Evolutionary conservation across 2,888 invertebrate genomes (phyloP).

Genomic region (Omphaloscelis lunosa): DNA sequence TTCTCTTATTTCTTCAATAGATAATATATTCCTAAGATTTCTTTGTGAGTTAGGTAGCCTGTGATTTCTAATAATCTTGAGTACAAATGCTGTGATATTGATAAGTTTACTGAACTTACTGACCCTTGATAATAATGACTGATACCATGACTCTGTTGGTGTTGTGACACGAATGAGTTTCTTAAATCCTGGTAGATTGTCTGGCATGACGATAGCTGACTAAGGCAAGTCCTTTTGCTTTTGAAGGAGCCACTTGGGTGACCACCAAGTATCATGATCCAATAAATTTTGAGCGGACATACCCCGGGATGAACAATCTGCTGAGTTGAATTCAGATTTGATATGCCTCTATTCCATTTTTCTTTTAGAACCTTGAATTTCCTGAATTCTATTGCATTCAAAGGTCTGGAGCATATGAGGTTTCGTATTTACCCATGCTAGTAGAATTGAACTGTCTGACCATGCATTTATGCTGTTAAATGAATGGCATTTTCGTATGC

Average conservation of each 20-base stretch:
- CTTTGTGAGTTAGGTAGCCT: not conserved
- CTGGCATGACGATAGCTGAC: not conserved
- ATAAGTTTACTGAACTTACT: not conserved
- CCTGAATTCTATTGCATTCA: too few species aligned
- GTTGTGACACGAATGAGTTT: not conserved
- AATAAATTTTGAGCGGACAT: not conserved
- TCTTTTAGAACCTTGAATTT: too few species aligned
- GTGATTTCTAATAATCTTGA: not conserved
- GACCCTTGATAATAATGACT: not conserved
- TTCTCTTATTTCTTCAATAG: not conserved
- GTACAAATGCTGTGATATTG: not conserved
- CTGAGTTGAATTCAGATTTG: not conserved
- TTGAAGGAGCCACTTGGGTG: not conserved
- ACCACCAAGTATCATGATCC: not conserved
- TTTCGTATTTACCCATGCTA: too few species aligned
- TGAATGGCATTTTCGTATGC: too few species aligned
- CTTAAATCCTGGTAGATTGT: not conserved
- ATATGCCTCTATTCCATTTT: too few species aligned
- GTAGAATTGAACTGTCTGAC: too few species aligned
- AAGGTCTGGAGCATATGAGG: too few species aligned
- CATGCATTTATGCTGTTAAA: too few species aligned
- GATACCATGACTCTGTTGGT: not conserved
- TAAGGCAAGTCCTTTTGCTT: not conserved
- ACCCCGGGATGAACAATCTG: not conserved
- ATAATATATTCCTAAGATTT: not conserved